phyloP scores from a whole-genome alignment of 2,888 invertebrate genomes.

The Brachynemurus nebulosus region DNA sequence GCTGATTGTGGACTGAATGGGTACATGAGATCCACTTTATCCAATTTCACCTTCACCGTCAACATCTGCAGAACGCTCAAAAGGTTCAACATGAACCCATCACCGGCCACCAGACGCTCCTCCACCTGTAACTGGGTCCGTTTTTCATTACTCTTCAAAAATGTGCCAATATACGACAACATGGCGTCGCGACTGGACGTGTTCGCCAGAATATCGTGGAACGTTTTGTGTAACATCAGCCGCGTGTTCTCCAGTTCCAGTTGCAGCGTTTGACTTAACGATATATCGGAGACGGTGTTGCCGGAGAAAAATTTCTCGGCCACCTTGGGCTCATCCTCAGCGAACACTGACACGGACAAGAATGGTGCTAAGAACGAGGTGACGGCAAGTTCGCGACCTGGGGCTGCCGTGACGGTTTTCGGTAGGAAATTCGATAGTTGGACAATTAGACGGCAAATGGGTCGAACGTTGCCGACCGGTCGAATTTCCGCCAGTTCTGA shows the following conservation, averaged over 20 bases:
- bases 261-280: constrained; percentile 55
- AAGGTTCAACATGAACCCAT: constrained; percentile 92
- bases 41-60: constrained; percentile 76
- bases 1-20: constrained; percentile 70
- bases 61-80: constrained; percentile 82
- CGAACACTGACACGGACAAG: constrained; percentile 80
- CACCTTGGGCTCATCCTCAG: constrained; percentile 84
- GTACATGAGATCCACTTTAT: constrained; percentile 80
- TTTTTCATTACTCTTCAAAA: constrained; percentile 71
- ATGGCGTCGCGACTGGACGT: constrained; percentile 65
- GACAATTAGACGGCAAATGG: constrained; percentile 55
- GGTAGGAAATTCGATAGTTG: constrained; percentile 60
- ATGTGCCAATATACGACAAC: constrained; percentile 62
- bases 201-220: constrained; percentile 73
- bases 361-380: constrained; percentile 86
- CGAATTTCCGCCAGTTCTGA: constrained; percentile 71
- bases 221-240: constrained; percentile 60
- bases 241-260: constrained; percentile 69
- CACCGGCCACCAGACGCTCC: constrained; percentile 74
- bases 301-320: constrained; percentile 58
- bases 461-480: constrained; percentile 51
- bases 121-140: constrained; percentile 83
- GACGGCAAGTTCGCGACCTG: constrained; percentile 74
- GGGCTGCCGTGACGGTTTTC: constrained; percentile 54
- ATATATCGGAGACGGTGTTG: constrained; percentile 44